These are phyloP conservation scores for Aphrophora alni DNA, from an alignment of 2,888 invertebrate species.

Conservation along the genomic window DNA sequence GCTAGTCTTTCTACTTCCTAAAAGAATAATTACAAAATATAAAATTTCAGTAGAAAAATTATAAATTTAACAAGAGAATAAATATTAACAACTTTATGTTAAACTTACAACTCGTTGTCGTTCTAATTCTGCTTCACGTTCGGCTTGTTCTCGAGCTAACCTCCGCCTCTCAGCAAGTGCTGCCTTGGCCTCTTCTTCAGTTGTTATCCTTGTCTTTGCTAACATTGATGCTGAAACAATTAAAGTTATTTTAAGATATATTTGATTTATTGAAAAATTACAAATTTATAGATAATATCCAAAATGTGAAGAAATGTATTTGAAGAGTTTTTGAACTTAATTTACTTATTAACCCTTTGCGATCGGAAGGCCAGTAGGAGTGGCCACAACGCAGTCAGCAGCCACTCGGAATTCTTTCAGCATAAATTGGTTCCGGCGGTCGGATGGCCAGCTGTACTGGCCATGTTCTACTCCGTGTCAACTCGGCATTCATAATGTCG, in stretches of 20 bases:
- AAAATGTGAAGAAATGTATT: neutral
- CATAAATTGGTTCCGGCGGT: too few relatives aligned
- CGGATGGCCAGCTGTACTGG: too few relatives aligned
- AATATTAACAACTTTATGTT: too few relatives aligned
- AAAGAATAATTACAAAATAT: conserved; percentile 43
- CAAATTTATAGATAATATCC: too few relatives aligned
- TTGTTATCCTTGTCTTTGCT: conserved; percentile 75
- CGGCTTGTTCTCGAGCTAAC: conserved; percentile 89
- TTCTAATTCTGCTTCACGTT: conserved; percentile 87
- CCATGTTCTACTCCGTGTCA: too few relatives aligned
- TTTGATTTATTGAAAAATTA: neutral
- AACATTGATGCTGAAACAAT: conserved; percentile 67
- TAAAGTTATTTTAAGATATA: neutral
- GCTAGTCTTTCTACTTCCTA: conserved; percentile 75
- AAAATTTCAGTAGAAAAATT: conserved; percentile 45
- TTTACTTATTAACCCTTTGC: too few relatives aligned
- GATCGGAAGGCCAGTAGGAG: too few relatives aligned
- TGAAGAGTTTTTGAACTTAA: too few relatives aligned
- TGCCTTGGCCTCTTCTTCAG: conserved; percentile 93
- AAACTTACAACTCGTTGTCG: conserved; percentile 63
- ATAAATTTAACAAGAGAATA: neutral
- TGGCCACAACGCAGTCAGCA: too few relatives aligned
- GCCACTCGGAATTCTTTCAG: too few relatives aligned
- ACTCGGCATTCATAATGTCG: too few relatives aligned
- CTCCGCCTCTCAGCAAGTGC: conserved; percentile 89